Evolutionary conservation across 2,797 vertebrate genomes (phyloP).

Genomic region (Poliocrania exsul): DNA sequence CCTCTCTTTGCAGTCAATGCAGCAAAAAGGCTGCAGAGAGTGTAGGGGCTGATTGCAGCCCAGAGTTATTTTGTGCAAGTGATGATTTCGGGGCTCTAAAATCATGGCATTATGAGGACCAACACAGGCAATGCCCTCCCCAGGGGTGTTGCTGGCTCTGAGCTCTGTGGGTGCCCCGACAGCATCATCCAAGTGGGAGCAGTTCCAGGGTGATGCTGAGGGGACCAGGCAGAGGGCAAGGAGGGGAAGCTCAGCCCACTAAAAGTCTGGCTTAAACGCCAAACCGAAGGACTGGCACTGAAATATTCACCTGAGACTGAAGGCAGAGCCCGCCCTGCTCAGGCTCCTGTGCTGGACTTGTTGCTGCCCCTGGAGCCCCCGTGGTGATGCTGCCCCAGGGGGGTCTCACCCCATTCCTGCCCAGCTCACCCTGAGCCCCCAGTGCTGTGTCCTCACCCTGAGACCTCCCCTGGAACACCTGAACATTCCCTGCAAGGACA

Average conservation of each 20-base stretch:
- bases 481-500: rapidly evolving
- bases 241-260: background rate
- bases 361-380: background rate
- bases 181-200: rapidly evolving
- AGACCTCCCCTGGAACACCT: background rate
- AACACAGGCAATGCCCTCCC: rapidly evolving
- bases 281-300: background rate
- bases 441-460: background rate
- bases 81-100: background rate
- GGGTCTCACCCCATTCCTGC: background rate
- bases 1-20: background rate
- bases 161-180: rapidly evolving
- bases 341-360: background rate
- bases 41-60: background rate
- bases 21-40: background rate
- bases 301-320: background rate
- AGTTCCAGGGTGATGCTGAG: background rate
- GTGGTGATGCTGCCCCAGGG: background rate
- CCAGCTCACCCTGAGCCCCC: background rate
- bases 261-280: rapidly evolving
- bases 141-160: background rate
- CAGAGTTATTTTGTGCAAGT: background rate
- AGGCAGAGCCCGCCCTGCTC: background rate
- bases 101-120: rapidly evolving
- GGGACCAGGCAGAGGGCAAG: background rate